phyloP scores from a whole-genome alignment of 1,140 invertebrate genomes.

The Nasonia vitripennis region DNA sequence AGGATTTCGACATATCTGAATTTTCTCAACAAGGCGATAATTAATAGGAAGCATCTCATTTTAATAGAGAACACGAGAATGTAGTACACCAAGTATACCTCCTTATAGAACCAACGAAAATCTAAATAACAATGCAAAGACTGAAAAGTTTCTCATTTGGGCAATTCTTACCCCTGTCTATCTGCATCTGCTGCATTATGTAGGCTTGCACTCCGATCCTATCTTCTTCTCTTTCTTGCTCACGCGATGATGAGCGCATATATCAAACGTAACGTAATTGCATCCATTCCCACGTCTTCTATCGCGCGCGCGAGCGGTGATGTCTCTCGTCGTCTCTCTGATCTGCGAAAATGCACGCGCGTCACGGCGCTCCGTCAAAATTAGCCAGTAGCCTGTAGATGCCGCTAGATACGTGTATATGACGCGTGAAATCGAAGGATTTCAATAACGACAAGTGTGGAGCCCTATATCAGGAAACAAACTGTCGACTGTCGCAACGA shows the following conservation, averaged over 20 bases:
- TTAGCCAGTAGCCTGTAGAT: not conserved
- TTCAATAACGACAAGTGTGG: not conserved
- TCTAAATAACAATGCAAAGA: not conserved
- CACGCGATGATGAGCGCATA: slow-evolving; percentile 34
- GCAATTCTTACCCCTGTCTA: not conserved
- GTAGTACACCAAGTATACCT: too few relatives aligned
- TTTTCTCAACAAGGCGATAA: not conserved
- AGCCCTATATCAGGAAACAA: slow-evolving; percentile 10
- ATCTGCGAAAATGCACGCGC: slow-evolving; percentile 32
- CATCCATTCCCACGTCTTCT: slow-evolving; percentile 56
- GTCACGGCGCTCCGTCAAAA: not conserved
- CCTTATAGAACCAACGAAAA: too few relatives aligned
- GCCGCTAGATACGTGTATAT: not conserved
- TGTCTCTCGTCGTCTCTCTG: slow-evolving; percentile 37
- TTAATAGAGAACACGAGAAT: too few relatives aligned
- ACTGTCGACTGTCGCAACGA: slow-evolving; percentile 12
- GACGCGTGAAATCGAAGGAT: too few relatives aligned
- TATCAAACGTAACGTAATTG: slow-evolving; percentile 56
- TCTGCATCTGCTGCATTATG: not conserved
- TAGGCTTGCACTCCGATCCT: not conserved
- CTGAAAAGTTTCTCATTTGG: not conserved
- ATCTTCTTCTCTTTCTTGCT: not conserved
- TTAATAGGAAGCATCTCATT: not conserved
- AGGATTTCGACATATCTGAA: not conserved
- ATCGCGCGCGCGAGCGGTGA: slow-evolving; percentile 45